Evolutionary conservation across 23 tunicate genomes (phyloP).

Genomic region (Styela clava): DNA sequence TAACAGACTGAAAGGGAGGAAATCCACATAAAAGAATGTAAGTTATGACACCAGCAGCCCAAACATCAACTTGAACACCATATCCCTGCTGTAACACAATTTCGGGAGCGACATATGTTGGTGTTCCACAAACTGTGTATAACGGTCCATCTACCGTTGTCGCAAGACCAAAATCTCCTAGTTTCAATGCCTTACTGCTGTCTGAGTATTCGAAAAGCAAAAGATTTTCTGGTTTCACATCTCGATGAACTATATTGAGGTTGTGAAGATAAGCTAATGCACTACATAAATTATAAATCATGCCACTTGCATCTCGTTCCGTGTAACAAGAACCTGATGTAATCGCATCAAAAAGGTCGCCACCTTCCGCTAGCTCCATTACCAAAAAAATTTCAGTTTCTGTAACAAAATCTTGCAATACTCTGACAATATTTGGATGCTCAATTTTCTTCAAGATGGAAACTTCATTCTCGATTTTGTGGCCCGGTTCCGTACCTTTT

Average conservation of each 20-base stretch:
- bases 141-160: conserved; percentile 65
- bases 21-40: conserved; percentile 87
- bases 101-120: conserved; percentile 99
- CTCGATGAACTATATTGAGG: conserved; percentile 84
- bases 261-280: conserved; percentile 87
- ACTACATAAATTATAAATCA: conserved; percentile 60
- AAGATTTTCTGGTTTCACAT: conserved; percentile 95
- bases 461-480: conserved; percentile 68
- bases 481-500: conserved; percentile 64
- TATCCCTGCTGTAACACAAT: conserved; percentile 82
- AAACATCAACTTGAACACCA: conserved; percentile 80
- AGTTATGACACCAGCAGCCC: conserved; percentile 94
- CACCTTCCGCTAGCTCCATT: conserved; percentile 79
- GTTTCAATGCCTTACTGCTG: conserved; percentile 75
- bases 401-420: conserved; percentile 64
- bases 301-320: conserved; percentile 82
- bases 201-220: conserved; percentile 52
- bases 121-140: conserved; percentile 94
- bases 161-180: conserved; percentile 98
- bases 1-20: conserved; percentile 81
- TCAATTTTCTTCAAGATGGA: conserved; percentile 52
- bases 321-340: conserved; percentile 59
- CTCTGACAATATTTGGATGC: conserved; percentile 68
- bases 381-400: conserved; percentile 57
- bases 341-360: conserved; percentile 92